phyloP scores from a whole-genome alignment of 2,888 invertebrate species.

The Cyaniris semiargus region DNA sequence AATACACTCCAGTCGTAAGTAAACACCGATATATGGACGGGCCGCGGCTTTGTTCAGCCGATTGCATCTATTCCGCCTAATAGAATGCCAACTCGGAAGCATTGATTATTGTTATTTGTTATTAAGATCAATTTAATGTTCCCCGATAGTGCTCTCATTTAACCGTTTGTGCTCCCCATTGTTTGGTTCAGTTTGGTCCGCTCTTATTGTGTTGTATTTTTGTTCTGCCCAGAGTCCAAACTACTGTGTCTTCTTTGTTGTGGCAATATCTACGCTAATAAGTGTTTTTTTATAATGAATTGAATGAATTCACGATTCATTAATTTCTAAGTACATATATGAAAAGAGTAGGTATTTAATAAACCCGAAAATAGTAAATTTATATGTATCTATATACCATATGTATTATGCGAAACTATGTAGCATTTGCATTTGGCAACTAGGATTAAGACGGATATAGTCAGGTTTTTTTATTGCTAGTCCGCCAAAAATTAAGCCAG shows the following conservation, averaged over 20 bases:
- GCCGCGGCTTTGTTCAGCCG: slow-evolving; percentile 47
- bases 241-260: background rate
- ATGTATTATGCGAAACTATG: too few species aligned
- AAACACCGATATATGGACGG: slow-evolving; percentile 47
- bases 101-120: slow-evolving; percentile 34
- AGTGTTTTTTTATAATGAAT: background rate
- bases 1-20: slow-evolving; percentile 48
- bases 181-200: background rate
- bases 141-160: slow-evolving; percentile 29
- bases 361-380: too few species aligned
- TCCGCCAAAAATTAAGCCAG: too few species aligned
- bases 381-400: too few species aligned
- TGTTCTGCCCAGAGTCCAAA: background rate
- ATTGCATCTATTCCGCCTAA: slow-evolving; percentile 51
- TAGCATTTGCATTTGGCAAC: too few species aligned
- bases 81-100: slow-evolving; percentile 39
- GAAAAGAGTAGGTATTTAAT: too few species aligned
- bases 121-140: slow-evolving; percentile 31
- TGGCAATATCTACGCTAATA: background rate
- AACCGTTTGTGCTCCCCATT: slow-evolving; percentile 6
- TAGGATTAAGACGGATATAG: too few species aligned
- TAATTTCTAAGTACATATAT: background rate
- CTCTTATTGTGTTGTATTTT: background rate
- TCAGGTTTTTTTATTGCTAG: too few species aligned
- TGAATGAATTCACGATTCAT: background rate